Percentiles rank a stretch among this genome's conserved stretches.
phyloP scores from a whole-genome alignment of 2,797 vertebrate species.

The Premnoplex brunnescens region DNA sequence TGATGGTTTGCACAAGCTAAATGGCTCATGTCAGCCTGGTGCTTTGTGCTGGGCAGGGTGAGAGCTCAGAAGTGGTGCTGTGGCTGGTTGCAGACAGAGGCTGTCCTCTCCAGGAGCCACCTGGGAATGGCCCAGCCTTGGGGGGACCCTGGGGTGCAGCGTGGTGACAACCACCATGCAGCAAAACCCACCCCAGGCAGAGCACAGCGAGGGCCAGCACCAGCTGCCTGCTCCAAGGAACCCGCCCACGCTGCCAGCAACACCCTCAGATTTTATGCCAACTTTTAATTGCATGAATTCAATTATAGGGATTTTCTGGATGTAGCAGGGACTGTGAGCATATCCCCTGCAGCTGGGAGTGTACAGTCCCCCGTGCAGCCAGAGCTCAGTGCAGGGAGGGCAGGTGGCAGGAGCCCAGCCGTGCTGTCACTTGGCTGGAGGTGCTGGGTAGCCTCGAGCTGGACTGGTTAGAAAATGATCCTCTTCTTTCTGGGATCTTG shows the following conservation, averaged over 20 bases:
- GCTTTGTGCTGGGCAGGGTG: background rate
- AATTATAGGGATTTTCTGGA: slow-evolving; percentile 40
- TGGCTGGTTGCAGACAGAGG: background rate
- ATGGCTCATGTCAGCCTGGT: accelerated
- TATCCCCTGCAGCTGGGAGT: background rate
- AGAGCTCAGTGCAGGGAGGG: background rate
- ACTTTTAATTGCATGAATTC: background rate
- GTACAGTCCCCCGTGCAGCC: background rate
- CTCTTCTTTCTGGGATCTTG: background rate
- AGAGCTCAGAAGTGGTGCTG: accelerated
- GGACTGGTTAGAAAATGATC: background rate
- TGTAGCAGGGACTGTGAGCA: background rate
- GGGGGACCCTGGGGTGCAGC: background rate
- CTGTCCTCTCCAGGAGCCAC: background rate
- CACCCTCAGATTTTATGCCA: background rate
- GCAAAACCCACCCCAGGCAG: background rate
- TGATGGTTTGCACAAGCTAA: background rate
- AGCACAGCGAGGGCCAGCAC: accelerated
- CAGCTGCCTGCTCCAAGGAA: background rate
- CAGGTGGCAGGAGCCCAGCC: accelerated
- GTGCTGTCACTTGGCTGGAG: background rate
- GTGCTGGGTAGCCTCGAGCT: accelerated
- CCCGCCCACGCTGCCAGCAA: background rate
- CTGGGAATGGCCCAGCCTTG: accelerated
- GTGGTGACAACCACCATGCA: accelerated